Evolutionary conservation across 2,113 vertebrate genomes (phyloP), one percentile per base, ranked within the genome.

Genomic region (Penelope pileata): DNA sequence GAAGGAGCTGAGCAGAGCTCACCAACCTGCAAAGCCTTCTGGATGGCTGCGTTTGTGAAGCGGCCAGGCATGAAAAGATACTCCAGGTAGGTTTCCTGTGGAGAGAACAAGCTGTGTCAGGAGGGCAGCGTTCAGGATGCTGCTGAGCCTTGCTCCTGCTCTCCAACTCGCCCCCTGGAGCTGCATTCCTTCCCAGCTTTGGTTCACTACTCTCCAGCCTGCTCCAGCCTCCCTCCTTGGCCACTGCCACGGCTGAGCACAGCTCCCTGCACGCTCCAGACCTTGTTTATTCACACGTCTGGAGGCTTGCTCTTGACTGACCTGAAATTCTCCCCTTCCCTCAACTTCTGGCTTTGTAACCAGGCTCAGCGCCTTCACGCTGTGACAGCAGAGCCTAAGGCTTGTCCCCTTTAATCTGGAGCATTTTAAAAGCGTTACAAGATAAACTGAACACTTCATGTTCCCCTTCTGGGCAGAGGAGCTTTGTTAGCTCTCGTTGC

Each of bases 71-170:
- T 98, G 94, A 99, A 99, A 16, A 99, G 98, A 60, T 97, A 97
- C 7, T 99, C 98, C 90, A 99, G 95, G 86, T 99, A 99, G 3
- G 98, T 97, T 90, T 99, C 99, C 99, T 99, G 91, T 59, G 48
- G 82, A 76, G 76, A 96, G 26, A 80, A 38, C 34, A 67, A 91
- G n/a, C 63, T 1, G 1, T 5, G 29, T 10, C 15, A 34, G 27
- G 18, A 64, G 29, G 4, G 68, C 2, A 86, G 17, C 23, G 24
- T 22, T 63, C 23, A 8, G 75, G 26, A 30, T 16, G n/a, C 38
- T 91, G 36, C 73, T 47, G 9, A 7, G 53, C 45, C 26, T 75
- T 24, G 21, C 48, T 75, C 36, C 38, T 36, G 16, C 51, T 27
- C 45, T 38, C 53, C 32, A 51, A 3, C 1, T n/a, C 34, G 40